phyloP scores from a whole-genome alignment of 2,113 vertebrate species.

The Lanius ludovicianus region DNA sequence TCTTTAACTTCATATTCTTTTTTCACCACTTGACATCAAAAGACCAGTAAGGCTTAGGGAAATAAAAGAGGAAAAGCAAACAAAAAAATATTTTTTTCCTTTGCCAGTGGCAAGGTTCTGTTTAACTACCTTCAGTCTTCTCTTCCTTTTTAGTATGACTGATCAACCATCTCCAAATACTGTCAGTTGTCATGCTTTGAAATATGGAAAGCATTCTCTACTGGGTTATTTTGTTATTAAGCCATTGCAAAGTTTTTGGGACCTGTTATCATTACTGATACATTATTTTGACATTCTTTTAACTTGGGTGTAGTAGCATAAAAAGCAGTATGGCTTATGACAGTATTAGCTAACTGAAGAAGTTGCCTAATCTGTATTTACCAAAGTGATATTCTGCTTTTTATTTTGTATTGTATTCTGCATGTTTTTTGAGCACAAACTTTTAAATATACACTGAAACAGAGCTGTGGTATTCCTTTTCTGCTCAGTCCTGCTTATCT shows the following conservation, averaged over 20 bases:
- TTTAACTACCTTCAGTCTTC: neutral
- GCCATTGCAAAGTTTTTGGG: neutral
- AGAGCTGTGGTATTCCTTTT: neutral
- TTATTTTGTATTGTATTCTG: neutral
- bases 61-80: neutral
- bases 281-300: neutral
- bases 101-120: neutral
- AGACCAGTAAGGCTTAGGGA: neutral
- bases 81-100: neutral
- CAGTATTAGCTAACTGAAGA: neutral
- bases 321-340: neutral
- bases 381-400: neutral
- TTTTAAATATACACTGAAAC: neutral
- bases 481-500: neutral
- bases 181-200: neutral
- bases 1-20: neutral
- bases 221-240: neutral
- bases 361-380: neutral
- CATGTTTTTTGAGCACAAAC: neutral
- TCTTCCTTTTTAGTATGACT: neutral
- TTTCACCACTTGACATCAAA: neutral
- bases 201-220: neutral
- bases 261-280: neutral
- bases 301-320: neutral
- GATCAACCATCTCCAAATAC: neutral